These are phyloP conservation scores for Magallana gigas DNA, from an alignment of 1,140 invertebrate species.

Conservation along the genomic window DNA sequence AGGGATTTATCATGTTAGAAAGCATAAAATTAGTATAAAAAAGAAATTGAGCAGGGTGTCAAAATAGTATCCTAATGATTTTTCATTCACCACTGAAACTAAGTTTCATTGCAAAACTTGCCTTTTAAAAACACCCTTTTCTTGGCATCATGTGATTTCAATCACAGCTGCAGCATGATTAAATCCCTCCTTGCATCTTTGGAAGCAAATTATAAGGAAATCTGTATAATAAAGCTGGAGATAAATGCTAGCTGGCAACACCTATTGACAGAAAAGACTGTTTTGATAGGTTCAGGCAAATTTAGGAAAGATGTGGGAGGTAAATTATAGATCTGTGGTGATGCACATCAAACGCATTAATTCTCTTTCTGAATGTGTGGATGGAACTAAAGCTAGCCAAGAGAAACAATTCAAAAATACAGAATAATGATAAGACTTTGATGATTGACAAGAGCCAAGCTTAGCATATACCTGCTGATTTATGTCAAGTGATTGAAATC, in stretches of 20 bases:
- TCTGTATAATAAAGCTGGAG: not conserved
- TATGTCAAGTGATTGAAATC: slow-evolving; percentile 28
- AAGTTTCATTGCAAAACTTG: not conserved
- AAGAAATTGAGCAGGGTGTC: not conserved
- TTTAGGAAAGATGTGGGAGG: slow-evolving; percentile 43
- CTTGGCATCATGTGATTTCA: slow-evolving; percentile 25
- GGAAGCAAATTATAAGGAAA: not conserved
- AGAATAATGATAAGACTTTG: not conserved
- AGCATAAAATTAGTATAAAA: not conserved
- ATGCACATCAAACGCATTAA: slow-evolving; percentile 8
- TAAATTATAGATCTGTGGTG: slow-evolving; percentile 1
- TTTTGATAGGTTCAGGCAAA: slow-evolving; percentile 42
- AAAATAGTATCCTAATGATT: not conserved
- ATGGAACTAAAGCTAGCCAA: not conserved
- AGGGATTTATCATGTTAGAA: slow-evolving; percentile 30
- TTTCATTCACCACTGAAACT: not conserved
- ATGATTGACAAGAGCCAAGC: not conserved
- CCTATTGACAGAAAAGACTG: slow-evolving; percentile 5
- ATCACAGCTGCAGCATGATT: slow-evolving; percentile 32
- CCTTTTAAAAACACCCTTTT: not conserved
- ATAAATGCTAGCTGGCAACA: not conserved
- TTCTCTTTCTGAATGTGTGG: not conserved
- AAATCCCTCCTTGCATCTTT: slow-evolving; percentile 19
- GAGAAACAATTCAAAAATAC: not conserved
- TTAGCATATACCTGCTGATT: not conserved